Percentiles rank a stretch among this genome's conserved stretches.
phyloP scores from a whole-genome alignment of 2,888 invertebrate genomes.

The Acleris literana region DNA sequence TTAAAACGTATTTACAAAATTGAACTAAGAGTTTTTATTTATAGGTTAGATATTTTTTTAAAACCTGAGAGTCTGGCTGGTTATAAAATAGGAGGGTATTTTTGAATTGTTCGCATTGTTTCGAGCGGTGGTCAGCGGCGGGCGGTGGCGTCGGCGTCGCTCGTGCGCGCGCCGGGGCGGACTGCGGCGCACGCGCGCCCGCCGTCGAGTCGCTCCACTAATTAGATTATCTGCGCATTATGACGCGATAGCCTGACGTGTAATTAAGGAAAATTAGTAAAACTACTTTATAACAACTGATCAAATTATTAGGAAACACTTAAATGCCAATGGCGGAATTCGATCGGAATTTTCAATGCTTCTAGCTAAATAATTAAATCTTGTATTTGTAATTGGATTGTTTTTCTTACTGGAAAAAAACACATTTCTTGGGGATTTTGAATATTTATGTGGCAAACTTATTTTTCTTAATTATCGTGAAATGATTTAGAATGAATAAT shows the following conservation, averaged over 20 bases:
- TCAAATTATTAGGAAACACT: too few relatives aligned
- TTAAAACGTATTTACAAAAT: not conserved
- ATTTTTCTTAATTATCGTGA: too few relatives aligned
- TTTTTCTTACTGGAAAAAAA: too few relatives aligned
- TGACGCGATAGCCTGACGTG: not conserved
- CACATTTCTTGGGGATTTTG: too few relatives aligned
- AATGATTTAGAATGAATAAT: too few relatives aligned
- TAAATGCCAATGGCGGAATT: too few relatives aligned
- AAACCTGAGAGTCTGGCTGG: not conserved
- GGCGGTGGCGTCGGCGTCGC: not conserved
- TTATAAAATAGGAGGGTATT: constrained; percentile 11
- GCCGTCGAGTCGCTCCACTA: constrained; percentile 18
- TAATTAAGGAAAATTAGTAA: too few relatives aligned
- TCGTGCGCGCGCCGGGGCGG: constrained; percentile 25
- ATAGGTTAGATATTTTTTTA: not conserved
- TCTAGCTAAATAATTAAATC: too few relatives aligned
- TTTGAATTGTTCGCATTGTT: constrained; percentile 13
- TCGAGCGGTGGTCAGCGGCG: not conserved
- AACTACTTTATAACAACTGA: too few relatives aligned
- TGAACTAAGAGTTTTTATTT: not conserved
- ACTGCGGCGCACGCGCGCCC: constrained; percentile 16
- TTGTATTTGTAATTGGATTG: too few relatives aligned
- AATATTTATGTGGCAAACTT: too few relatives aligned
- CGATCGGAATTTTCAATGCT: too few relatives aligned
- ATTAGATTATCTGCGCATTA: constrained; percentile 24